Evolutionary conservation across 1,140 invertebrate genomes (phyloP).

Genomic region (Hycleus cichorii): DNA sequence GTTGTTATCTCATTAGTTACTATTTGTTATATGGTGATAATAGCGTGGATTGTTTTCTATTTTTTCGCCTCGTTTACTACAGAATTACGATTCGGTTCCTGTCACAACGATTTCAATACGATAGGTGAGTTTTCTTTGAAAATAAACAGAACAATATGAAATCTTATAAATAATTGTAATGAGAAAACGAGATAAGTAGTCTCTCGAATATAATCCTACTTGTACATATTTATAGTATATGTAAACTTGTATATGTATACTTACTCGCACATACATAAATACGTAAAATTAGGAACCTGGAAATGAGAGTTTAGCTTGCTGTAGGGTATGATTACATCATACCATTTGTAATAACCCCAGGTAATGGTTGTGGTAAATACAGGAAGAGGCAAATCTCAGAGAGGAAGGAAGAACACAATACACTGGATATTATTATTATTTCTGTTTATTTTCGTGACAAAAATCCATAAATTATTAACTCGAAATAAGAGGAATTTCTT

Average conservation of each 20-base stretch:
- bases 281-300: background rate
- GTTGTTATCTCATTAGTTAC: slow-evolving; percentile 72
- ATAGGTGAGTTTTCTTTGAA: slow-evolving; percentile 37
- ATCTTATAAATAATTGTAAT: no score
- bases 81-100: slow-evolving; percentile 63
- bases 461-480: no score
- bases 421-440: no score
- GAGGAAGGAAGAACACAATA: no score
- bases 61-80: slow-evolving; percentile 61
- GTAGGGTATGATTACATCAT: background rate
- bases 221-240: no score
- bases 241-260: no score
- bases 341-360: background rate
- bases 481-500: background rate
- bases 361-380: no score
- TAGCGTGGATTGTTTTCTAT: slow-evolving; percentile 73
- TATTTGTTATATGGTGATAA: slow-evolving; percentile 78
- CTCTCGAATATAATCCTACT: background rate
- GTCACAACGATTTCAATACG: slow-evolving; percentile 64
- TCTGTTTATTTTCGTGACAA: no score
- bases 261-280: no score
- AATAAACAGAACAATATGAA: background rate
- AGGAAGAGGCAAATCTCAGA: no score
- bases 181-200: no score
- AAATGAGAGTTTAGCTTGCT: background rate